Evolutionary conservation across 2,797 vertebrate species (phyloP).

Genomic region (Lagocephalus sceleratus): DNA sequence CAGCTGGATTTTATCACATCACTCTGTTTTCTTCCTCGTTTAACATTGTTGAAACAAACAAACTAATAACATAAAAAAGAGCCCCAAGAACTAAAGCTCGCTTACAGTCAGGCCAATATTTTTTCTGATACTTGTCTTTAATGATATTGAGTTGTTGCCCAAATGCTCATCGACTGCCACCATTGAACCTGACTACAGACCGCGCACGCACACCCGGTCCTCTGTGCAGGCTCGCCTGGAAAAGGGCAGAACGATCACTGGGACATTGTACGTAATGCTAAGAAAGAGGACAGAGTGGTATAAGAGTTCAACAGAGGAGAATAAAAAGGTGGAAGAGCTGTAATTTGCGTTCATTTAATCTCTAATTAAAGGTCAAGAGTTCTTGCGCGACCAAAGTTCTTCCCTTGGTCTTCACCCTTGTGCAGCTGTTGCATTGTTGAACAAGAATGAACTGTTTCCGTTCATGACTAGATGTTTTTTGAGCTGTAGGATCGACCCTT

Average conservation of each 20-base stretch:
- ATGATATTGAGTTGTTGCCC: conserved; percentile 65
- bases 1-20: too few species aligned
- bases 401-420: too few species aligned
- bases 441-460: too few species aligned
- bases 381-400: too few species aligned
- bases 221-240: conserved; percentile 20
- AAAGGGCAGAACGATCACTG: background rate
- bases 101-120: conserved; percentile 41
- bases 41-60: too few species aligned
- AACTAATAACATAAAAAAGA: too few species aligned
- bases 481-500: too few species aligned
- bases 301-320: background rate
- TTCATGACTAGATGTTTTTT: too few species aligned
- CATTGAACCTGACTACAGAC: conserved; percentile 40
- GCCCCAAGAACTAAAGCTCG: background rate
- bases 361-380: too few species aligned
- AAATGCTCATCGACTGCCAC: conserved; percentile 64
- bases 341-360: background rate
- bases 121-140: conserved; percentile 51
- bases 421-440: too few species aligned
- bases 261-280: background rate
- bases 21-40: too few species aligned
- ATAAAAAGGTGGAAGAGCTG: background rate
- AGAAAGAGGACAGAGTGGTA: background rate
- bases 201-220: background rate